Evolutionary conservation across 2,113 vertebrate species (phyloP).

Genomic region (Trematomus loennbergii): DNA sequence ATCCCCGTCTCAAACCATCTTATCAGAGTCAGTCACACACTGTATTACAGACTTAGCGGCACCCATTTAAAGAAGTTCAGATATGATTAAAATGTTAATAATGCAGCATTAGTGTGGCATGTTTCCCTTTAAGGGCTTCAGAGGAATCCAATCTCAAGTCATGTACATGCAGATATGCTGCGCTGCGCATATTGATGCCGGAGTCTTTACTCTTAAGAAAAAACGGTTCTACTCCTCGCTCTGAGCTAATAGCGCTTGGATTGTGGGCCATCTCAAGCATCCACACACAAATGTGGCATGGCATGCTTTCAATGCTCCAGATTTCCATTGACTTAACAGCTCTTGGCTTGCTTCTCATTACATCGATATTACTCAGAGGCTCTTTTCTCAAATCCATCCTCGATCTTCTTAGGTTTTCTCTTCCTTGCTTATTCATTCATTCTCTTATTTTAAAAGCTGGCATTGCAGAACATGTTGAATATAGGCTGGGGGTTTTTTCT

Average conservation of each 20-base stretch:
- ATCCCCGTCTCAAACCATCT: neutral
- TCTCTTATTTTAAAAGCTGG: neutral
- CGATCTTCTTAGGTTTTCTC: neutral
- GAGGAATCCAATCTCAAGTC: neutral
- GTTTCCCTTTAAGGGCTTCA: neutral
- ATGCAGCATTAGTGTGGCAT: neutral
- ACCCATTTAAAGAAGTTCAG: neutral
- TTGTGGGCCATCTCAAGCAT: constrained; percentile 34
- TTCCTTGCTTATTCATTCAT: neutral
- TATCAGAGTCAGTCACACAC: neutral
- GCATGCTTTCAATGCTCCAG: constrained; percentile 30
- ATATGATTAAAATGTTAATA: neutral
- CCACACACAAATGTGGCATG: constrained; percentile 41
- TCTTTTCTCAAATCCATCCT: constrained; percentile 5
- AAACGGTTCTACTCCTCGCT: constrained; percentile 24
- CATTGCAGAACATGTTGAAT: neutral
- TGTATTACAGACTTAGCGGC: neutral
- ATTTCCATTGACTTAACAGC: constrained; percentile 43
- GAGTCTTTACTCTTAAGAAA: constrained; percentile 19
- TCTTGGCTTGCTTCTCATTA: constrained; percentile 15
- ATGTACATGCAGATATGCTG: constrained; percentile 1
- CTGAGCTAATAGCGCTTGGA: constrained; percentile 39
- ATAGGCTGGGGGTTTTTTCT: neutral
- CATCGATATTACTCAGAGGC: constrained; percentile 1
- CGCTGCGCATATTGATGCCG: neutral